Percentiles rank a stretch among this genome's conserved stretches.
Conservation (phyloP, 2,888 invertebrate genomes). For the Ctena decussata region DNA sequence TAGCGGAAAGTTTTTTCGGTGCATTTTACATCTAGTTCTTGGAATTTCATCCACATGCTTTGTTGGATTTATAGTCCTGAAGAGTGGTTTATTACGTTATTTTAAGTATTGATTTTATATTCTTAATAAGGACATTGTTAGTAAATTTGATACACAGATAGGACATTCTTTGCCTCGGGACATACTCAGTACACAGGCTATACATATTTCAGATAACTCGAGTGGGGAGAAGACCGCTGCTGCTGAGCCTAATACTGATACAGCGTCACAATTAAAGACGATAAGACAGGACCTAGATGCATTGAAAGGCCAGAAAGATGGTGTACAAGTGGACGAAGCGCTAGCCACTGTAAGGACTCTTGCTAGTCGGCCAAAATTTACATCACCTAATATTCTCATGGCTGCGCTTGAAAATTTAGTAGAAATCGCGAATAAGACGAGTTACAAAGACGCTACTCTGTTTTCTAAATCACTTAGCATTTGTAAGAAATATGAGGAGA, state of each 20-base stretch:
- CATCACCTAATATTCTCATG: slow-evolving; percentile 35
- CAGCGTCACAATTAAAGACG: background rate
- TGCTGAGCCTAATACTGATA: background rate
- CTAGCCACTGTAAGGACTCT: slow-evolving; percentile 34
- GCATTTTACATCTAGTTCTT: too few relatives aligned
- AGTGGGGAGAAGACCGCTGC: background rate
- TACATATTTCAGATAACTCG: background rate
- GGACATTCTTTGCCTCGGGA: too few relatives aligned
- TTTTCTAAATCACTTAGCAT: slow-evolving; percentile 22
- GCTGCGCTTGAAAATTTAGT: slow-evolving; percentile 35
- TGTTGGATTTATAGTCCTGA: too few relatives aligned
- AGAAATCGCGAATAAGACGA: slow-evolving; percentile 28
- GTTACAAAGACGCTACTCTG: slow-evolving; percentile 32
- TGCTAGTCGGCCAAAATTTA: slow-evolving; percentile 30
- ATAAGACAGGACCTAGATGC: slow-evolving; percentile 24
- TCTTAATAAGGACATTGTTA: too few relatives aligned
- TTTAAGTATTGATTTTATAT: too few relatives aligned
- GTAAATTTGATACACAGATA: too few relatives aligned
- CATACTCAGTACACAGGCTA: too few relatives aligned
- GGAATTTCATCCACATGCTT: too few relatives aligned
- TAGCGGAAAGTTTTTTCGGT: too few relatives aligned
- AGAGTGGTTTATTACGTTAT: too few relatives aligned
- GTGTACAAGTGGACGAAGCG: slow-evolving; percentile 35
- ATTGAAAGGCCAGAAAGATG: slow-evolving; percentile 20
- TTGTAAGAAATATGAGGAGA: slow-evolving; percentile 31